Evolutionary conservation across 2,888 invertebrate genomes (phyloP).

Genomic region (Nymphalis c-album): DNA sequence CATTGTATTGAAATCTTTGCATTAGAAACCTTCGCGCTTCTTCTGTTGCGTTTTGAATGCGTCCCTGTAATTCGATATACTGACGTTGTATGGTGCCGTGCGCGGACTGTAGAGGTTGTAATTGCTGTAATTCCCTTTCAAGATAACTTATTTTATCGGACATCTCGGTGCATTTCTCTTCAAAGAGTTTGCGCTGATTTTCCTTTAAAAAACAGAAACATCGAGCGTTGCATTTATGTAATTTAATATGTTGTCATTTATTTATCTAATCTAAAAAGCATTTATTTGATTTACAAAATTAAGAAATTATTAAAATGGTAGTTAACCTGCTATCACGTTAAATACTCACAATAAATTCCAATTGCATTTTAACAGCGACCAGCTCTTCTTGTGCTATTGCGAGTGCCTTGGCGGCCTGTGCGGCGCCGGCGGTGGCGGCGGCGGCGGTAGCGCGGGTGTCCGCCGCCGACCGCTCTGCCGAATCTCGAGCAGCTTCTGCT

Average conservation of each 20-base stretch:
- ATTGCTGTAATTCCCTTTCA: slow-evolving; percentile 60
- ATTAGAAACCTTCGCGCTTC: slow-evolving; percentile 59
- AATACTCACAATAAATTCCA: slow-evolving; percentile 59
- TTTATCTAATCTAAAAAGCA: too few species aligned
- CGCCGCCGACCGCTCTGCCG: slow-evolving; percentile 54
- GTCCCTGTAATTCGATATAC: slow-evolving; percentile 62
- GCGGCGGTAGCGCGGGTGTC: slow-evolving; percentile 66
- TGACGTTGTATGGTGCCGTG: slow-evolving; percentile 58
- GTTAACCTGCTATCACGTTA: too few species aligned
- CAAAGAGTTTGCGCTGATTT: slow-evolving; percentile 59
- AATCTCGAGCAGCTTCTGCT: slow-evolving; percentile 59
- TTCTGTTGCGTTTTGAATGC: slow-evolving; percentile 54
- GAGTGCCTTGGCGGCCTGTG: slow-evolving; percentile 58
- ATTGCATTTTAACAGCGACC: slow-evolving; percentile 57
- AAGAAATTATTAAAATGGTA: too few species aligned
- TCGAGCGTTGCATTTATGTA: too few species aligned
- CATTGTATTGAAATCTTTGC: background rate
- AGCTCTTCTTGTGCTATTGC: slow-evolving; percentile 58
- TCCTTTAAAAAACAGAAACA: slow-evolving; percentile 49
- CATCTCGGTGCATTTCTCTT: slow-evolving; percentile 64
- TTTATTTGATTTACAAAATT: too few species aligned
- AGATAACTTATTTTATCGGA: slow-evolving; percentile 49
- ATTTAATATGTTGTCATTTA: too few species aligned
- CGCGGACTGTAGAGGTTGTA: slow-evolving; percentile 58
- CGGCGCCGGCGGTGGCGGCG: slow-evolving; percentile 60